These are phyloP conservation scores for Calliscelio sp. DNA, from an alignment of 2,888 invertebrate species.

Conservation along the genomic window DNA sequence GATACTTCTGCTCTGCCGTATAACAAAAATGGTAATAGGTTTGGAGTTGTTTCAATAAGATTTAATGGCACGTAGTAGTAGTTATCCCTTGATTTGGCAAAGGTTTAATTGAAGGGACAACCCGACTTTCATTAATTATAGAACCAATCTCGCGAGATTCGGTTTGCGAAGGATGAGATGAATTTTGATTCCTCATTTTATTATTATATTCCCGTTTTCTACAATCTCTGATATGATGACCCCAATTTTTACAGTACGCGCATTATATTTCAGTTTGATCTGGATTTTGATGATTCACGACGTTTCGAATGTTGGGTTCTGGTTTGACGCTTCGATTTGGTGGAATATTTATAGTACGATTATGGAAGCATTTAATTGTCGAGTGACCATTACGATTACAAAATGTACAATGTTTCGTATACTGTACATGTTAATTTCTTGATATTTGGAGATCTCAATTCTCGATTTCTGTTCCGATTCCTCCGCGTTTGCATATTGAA, in stretches of 20 bases:
- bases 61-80: neutral
- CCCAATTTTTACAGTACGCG: slow-evolving; percentile 55
- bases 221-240: slow-evolving; percentile 50
- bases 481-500: slow-evolving; percentile 77
- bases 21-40: neutral
- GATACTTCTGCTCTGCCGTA: slow-evolving; percentile 9
- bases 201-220: slow-evolving; percentile 57
- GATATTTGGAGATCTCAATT: slow-evolving; percentile 54
- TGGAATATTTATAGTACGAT: neutral
- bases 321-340: neutral
- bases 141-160: too few species aligned
- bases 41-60: neutral
- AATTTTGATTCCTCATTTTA: slow-evolving; percentile 30
- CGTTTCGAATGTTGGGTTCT: neutral
- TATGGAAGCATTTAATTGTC: neutral
- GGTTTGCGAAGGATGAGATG: too few species aligned
- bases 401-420: neutral
- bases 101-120: too few species aligned
- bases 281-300: slow-evolving; percentile 42
- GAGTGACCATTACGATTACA: slow-evolving; percentile 12
- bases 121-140: too few species aligned
- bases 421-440: neutral
- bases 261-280: slow-evolving; percentile 37
- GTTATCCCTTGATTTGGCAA: slow-evolving; percentile 17
- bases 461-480: slow-evolving; percentile 76